These are phyloP conservation scores for Hoplostethus mediterraneus DNA, from an alignment of 2,797 vertebrate genomes.

Conservation along the genomic window DNA sequence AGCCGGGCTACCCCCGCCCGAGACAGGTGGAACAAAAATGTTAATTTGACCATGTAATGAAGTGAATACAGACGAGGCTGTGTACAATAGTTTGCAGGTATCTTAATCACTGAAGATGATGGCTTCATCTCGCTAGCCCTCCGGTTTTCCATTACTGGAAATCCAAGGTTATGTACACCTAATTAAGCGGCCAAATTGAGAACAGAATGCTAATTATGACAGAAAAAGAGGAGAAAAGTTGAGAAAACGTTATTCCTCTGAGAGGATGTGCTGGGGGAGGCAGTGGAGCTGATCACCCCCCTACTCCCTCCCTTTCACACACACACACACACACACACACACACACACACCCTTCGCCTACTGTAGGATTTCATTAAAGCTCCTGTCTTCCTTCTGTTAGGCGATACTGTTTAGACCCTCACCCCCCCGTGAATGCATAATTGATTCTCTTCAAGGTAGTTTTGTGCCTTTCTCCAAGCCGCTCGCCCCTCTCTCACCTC, in stretches of 20 bases:
- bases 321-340: background rate
- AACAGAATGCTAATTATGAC: slow-evolving; percentile 90
- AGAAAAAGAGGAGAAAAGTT: slow-evolving; percentile 85
- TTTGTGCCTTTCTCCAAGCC: slow-evolving; percentile 74
- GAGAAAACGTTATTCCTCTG: slow-evolving; percentile 87
- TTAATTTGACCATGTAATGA: slow-evolving; percentile 86
- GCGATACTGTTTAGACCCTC: slow-evolving; percentile 82
- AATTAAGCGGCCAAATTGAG: slow-evolving; percentile 90
- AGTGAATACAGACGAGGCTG: slow-evolving; percentile 81
- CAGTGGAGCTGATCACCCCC: slow-evolving; percentile 73
- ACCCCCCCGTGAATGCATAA: slow-evolving; percentile 85
- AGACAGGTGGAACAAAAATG: slow-evolving; percentile 84
- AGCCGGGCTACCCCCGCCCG: slow-evolving; percentile 66
- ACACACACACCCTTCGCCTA: slow-evolving; percentile 39
- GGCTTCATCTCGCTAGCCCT: slow-evolving; percentile 87
- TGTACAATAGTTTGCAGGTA: slow-evolving; percentile 85
- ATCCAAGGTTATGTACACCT: slow-evolving; percentile 92
- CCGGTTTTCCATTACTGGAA: slow-evolving; percentile 89
- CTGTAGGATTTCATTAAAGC: slow-evolving; percentile 84
- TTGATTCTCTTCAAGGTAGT: slow-evolving; percentile 86
- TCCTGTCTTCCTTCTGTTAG: slow-evolving; percentile 82
- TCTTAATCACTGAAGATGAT: slow-evolving; percentile 87
- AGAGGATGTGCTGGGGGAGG: slow-evolving; percentile 84
- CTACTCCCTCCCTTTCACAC: slow-evolving; percentile 4
- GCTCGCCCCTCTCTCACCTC: slow-evolving; percentile 62